phyloP scores from a whole-genome alignment of 2,888 invertebrate genomes.

The Hypomecis punctinalis region DNA sequence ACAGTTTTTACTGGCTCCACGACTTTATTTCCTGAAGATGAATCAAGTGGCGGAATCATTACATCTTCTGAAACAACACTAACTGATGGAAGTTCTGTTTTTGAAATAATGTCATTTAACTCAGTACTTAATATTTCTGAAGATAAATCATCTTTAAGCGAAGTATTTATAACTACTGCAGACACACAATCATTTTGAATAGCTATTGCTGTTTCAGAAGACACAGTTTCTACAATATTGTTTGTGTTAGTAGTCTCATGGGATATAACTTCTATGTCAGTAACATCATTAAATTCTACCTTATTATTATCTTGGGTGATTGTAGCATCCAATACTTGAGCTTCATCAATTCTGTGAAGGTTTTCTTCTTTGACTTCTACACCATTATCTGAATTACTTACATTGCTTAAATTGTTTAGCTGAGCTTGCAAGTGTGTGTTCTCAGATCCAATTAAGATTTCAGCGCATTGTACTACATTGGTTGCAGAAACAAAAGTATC shows the following conservation, averaged over 20 bases:
- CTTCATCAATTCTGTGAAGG: neutral
- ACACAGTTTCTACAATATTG: neutral
- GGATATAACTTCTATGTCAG: conserved; percentile 6
- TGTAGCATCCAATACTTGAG: neutral
- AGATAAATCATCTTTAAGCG: neutral
- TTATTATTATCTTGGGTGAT: neutral
- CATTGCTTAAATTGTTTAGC: neutral
- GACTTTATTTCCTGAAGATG: conserved; percentile 26
- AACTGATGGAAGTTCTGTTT: neutral
- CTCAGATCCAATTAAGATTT: conserved; percentile 2
- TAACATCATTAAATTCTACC: conserved; percentile 1
- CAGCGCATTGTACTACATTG: neutral
- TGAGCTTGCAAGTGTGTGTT: neutral
- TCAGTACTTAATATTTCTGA: neutral
- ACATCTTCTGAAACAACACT: neutral
- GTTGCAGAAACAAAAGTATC: neutral
- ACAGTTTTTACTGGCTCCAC: neutral
- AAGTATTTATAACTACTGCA: neutral
- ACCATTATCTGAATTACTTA: neutral
- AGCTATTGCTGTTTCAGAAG: conserved; percentile 2
- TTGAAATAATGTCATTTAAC: neutral
- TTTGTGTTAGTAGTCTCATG: neutral
- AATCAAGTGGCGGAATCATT: conserved; percentile 13
- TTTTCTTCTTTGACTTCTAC: conserved; percentile 1
- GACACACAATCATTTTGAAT: conserved; percentile 2